phyloP scores from a whole-genome alignment of 1,140 invertebrate species.

The Tetramorium simillimum region DNA sequence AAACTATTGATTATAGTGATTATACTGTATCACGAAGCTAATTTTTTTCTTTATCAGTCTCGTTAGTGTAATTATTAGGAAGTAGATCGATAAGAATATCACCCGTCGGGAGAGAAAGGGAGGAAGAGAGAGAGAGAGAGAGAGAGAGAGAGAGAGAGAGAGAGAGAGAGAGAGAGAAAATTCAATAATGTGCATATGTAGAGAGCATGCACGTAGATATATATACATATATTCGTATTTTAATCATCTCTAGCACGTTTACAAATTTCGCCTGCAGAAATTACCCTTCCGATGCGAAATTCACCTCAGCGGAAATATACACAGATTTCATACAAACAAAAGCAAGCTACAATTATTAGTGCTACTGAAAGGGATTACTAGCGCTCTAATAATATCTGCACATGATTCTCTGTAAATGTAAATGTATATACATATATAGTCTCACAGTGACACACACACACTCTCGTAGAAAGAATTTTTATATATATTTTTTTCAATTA shows the following conservation, averaged over 20 bases:
- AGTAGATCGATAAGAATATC: constrained; percentile 26
- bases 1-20: constrained; percentile 3
- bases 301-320: not conserved
- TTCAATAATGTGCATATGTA: constrained; percentile 23
- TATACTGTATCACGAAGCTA: not conserved
- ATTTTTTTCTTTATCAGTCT: constrained; percentile 30
- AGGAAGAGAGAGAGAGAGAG: not conserved
- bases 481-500: not conserved
- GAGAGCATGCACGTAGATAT: constrained; percentile 44
- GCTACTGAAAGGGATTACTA: not conserved
- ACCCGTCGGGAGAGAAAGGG: not conserved
- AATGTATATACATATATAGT: not conserved
- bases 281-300: constrained; percentile 19
- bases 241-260: constrained; percentile 45
- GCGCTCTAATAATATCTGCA: constrained; percentile 25
- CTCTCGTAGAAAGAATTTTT: constrained; percentile 22
- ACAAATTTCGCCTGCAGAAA: constrained; percentile 34
- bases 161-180: not conserved
- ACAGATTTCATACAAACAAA: constrained; percentile 5
- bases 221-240: constrained; percentile 26
- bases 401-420: not conserved
- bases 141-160: not conserved
- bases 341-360: constrained; percentile 35
- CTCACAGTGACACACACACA: not conserved
- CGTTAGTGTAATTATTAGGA: constrained; percentile 37